A percentile compares a stretch with the other conserved stretches of the same genome.
phyloP scores from a whole-genome alignment of 1,140 invertebrate species.

The Drosophila murphyi region DNA sequence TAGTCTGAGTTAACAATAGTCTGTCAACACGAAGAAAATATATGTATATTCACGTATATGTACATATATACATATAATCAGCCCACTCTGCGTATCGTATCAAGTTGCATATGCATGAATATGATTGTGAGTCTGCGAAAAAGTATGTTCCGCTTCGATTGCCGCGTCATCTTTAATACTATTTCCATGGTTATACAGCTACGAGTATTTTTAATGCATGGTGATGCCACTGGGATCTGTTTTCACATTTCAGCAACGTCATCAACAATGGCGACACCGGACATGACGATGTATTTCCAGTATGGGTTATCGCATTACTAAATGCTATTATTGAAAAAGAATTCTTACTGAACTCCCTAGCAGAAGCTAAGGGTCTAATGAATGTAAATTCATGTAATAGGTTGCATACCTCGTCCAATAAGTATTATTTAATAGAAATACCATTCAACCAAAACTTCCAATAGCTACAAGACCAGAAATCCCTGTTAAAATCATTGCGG shows the following conservation, averaged over 20 bases:
- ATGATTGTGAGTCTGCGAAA: slow-evolving; percentile 40
- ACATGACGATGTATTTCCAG: no score
- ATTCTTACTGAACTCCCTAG: not conserved
- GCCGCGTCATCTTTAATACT: slow-evolving; percentile 18
- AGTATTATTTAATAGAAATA: not conserved
- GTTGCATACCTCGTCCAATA: no score
- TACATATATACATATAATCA: slow-evolving; percentile 21
- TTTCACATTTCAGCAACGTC: slow-evolving; percentile 33
- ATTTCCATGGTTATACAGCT: not conserved
- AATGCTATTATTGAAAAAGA: not conserved
- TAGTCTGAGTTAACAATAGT: no score
- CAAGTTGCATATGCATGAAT: slow-evolving; percentile 39
- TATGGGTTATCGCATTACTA: no score
- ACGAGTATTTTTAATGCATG: not conserved
- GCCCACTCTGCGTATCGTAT: slow-evolving; percentile 34
- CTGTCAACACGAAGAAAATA: not conserved
- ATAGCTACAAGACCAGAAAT: slow-evolving; percentile 13
- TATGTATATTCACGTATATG: not conserved
- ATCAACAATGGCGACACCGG: slow-evolving; percentile 6
- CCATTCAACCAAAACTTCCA: not conserved
- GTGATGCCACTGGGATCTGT: not conserved
- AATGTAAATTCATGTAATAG: not conserved
- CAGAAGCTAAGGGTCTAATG: not conserved
- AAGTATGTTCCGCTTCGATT: slow-evolving; percentile 17
- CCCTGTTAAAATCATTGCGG: slow-evolving; percentile 22